phyloP scores from a whole-genome alignment of 92 coral and sea anemone genomes.

The Nematostella vectensis region DNA sequence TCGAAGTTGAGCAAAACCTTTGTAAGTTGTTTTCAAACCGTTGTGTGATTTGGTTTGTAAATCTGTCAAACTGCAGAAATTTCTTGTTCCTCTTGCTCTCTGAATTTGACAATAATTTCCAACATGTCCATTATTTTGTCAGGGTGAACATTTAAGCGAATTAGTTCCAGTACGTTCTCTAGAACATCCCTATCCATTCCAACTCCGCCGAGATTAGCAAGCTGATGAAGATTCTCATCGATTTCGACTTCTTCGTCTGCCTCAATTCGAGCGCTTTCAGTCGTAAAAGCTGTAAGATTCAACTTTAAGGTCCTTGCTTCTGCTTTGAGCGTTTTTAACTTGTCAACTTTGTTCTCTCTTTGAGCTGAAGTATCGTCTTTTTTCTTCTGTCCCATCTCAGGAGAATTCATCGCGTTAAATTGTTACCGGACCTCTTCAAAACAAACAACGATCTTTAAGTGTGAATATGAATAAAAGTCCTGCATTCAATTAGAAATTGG shows the following conservation, averaged over 20 bases:
- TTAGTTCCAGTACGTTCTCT: constrained; percentile 45
- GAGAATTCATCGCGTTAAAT: too few species aligned
- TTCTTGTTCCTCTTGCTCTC: constrained; percentile 17
- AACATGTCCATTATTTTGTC: constrained; percentile 38
- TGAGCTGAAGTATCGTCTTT: too few species aligned
- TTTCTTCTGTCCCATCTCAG: too few species aligned
- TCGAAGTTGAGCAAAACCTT: too few species aligned
- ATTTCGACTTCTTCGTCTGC: constrained; percentile 21
- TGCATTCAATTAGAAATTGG: too few species aligned
- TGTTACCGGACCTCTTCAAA: too few species aligned
- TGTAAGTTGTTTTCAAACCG: too few species aligned
- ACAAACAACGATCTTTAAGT: too few species aligned
- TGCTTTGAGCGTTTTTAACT: constrained; percentile 27
- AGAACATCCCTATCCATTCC: constrained; percentile 50
- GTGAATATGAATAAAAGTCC: too few species aligned
- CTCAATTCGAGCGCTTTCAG: constrained; percentile 30
- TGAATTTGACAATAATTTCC: constrained; percentile 8
- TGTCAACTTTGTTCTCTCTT: constrained; percentile 13
- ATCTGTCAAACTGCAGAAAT: neutral
- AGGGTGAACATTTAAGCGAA: constrained; percentile 51
- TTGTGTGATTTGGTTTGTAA: too few species aligned
- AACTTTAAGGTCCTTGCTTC: constrained; percentile 47
- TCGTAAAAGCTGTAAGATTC: constrained; percentile 31
- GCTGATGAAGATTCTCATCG: constrained; percentile 44
- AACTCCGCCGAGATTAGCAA: constrained; percentile 43